Percentiles rank a stretch among this genome's conserved stretches.
phyloP scores from a whole-genome alignment of 1,140 invertebrate genomes.

The Apis cerana region DNA sequence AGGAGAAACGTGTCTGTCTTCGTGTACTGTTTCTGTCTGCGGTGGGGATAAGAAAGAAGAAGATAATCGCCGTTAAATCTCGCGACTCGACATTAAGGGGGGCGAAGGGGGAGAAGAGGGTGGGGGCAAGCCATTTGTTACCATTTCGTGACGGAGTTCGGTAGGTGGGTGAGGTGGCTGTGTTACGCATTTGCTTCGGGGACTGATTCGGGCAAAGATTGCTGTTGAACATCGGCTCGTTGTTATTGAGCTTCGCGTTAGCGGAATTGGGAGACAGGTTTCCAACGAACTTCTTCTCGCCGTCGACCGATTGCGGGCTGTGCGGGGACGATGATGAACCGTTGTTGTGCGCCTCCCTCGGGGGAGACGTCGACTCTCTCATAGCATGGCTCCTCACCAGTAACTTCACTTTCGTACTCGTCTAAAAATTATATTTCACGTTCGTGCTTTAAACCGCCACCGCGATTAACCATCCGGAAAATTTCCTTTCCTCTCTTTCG shows the following conservation, averaged over 20 bases:
- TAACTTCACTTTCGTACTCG: slow-evolving; percentile 90
- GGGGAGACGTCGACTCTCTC: slow-evolving; percentile 92
- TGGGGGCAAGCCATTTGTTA: slow-evolving; percentile 24
- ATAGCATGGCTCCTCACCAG: slow-evolving; percentile 94
- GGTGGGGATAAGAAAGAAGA: no score
- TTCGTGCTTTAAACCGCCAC: no score
- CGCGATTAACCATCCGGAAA: no score
- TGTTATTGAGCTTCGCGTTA: slow-evolving; percentile 74
- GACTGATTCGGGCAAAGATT: slow-evolving; percentile 74
- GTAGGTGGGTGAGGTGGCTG: slow-evolving; percentile 76
- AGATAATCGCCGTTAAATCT: no score
- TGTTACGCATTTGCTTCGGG: slow-evolving; percentile 76
- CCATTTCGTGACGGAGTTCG: slow-evolving; percentile 76
- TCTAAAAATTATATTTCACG: slow-evolving; percentile 70
- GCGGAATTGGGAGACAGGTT: slow-evolving; percentile 69
- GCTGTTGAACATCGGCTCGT: slow-evolving; percentile 77
- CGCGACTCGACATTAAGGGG: no score
- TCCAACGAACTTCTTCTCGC: slow-evolving; percentile 68
- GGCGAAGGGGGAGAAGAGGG: no score
- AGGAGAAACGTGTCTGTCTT: neutral
- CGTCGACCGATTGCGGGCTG: slow-evolving; percentile 69
- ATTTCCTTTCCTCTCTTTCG: no score
- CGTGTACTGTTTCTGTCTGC: no score
- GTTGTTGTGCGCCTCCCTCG: slow-evolving; percentile 85
- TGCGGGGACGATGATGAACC: slow-evolving; percentile 74